A percentile compares a stretch with the other conserved stretches of the same genome.
Evolutionary conservation across 2,797 vertebrate genomes (phyloP).

Genomic region (Avahi laniger): DNA sequence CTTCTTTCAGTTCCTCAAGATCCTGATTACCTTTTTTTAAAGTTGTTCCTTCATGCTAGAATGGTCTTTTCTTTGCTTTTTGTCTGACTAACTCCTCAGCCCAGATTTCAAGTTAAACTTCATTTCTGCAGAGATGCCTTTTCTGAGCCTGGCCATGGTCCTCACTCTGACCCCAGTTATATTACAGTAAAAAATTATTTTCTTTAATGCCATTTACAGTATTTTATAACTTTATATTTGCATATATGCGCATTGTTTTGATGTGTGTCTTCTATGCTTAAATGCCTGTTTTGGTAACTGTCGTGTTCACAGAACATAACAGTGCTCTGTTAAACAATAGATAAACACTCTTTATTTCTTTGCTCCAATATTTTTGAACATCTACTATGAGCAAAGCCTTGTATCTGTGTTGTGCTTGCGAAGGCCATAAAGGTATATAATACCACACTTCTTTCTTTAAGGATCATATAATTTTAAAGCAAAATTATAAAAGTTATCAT

Average conservation of each 20-base stretch:
- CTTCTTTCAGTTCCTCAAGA: neutral
- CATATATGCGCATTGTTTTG: neutral
- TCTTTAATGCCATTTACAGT: neutral
- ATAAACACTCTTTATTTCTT: neutral
- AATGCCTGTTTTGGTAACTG: neutral
- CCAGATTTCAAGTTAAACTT: neutral
- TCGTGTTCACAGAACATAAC: neutral
- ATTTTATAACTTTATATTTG: neutral
- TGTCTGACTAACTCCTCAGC: neutral
- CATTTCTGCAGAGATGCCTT: neutral
- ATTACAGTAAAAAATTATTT: neutral
- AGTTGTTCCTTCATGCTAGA: neutral
- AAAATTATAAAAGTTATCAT: neutral
- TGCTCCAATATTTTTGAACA: neutral
- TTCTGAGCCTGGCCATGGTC: neutral
- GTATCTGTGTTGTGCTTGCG: neutral
- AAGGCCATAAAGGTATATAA: neutral
- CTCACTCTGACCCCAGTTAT: neutral
- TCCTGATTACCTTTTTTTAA: neutral
- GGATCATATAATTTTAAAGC: neutral
- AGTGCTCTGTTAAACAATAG: neutral
- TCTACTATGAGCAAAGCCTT: neutral
- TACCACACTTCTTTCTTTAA: neutral
- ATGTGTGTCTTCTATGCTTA: neutral
- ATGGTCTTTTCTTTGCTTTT: neutral